Base-by-base conservation (phyloP, 2,888 invertebrate genomes). In the Acheta domesticus region DNA sequence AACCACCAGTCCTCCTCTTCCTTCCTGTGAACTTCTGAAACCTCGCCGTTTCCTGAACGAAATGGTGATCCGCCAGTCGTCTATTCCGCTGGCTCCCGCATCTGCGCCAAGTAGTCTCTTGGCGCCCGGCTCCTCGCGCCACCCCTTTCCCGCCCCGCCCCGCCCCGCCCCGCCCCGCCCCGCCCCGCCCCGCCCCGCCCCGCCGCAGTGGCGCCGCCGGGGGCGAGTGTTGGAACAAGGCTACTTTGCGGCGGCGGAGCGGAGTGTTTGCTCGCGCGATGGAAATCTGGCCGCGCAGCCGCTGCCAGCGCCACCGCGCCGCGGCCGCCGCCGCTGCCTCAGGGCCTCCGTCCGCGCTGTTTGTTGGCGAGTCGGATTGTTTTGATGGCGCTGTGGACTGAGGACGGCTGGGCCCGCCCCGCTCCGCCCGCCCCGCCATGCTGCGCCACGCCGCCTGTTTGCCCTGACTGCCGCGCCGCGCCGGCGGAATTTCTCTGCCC, bases 181-280 rank as follows among this genome's bases (percentile, higher is more conserved):
- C 16, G 14, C n/a, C 4, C 62, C 16, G 14, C n/a, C 4, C 62
- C 16, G 14, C n/a, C 4, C 62, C 16, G 14, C n/a, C 16, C n/a
- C 62, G 62, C n/a, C 62, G 62, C n/a, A 14, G 62, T 62, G 14
- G 62, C 62, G n/a, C 62, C 62, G 62, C 62, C 62, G 16, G 62
- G 62, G 62, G 62, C 62, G 62, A 62, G 62, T 62, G 62, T 62
- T 62, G 62, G n/a, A 62, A 62, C 62, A 62, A 62, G 62, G 62
- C 62, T 62, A 62, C 62, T 62, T 62, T 62, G 62, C 62, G 62
- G 62, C 62, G 62, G 62, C n/a, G n/a, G 62, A 19, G 62, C n/a
- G 14, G 62, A 62, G 62, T 62, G 62, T 62, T 62, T 62, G 62
- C 62, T 62, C 62, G 62, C 62, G 62, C 62, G 62, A 62, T 62